Base-by-base conservation (phyloP, 2,888 invertebrate species). In the Pherbina coryleti region DNA sequence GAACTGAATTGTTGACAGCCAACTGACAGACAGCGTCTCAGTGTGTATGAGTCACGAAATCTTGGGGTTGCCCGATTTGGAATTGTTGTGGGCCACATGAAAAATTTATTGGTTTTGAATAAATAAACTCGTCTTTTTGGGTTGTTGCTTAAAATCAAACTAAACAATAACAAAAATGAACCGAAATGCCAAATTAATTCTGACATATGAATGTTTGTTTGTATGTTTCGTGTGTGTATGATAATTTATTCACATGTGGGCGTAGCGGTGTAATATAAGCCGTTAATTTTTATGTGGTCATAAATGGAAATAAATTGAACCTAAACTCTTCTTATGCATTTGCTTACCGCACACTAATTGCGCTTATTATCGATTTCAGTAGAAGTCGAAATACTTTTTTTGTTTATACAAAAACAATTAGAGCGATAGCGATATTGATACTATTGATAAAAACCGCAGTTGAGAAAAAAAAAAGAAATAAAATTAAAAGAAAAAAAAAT, bases 1-100 rank as follows among this genome's bases (percentile, higher is more conserved):
- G 57, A 60, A 60, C 28, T 60, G 11, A 28, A 60, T 22, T 44
- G 44, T 44, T 44, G 11, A 60, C 57, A 28, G 22, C 19, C 25
- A 3, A 22, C 28, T 14, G 57, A 60, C 22, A 60, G 57, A 22
- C 19, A 28, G 22, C 1, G 22, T 60, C 72, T 49, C 22, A 22
- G n/a, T 44, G 71, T 11, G 11, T 72, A 55, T 66, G 75, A 75
- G 67, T 66, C 75, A 67, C 31, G 34, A 74, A 17, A 55, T 22
- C 34, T 55, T 28, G 74, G 67, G 66, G 75, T 55, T 75, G 66
- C 64, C 51, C 66, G 66, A 75, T 66, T 66, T 75, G 75, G 71
- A 14, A 11, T 60, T 73, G 69, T 51, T 69, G 69, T 69, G 69
- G 69, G 69, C 69, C 25, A 49, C 51, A 31, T 66, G 69, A 49